Evolutionary conservation across 2,888 invertebrate genomes (phyloP), one percentile per base, ranked within the genome.

Genomic region (Drepana falcataria): DNA sequence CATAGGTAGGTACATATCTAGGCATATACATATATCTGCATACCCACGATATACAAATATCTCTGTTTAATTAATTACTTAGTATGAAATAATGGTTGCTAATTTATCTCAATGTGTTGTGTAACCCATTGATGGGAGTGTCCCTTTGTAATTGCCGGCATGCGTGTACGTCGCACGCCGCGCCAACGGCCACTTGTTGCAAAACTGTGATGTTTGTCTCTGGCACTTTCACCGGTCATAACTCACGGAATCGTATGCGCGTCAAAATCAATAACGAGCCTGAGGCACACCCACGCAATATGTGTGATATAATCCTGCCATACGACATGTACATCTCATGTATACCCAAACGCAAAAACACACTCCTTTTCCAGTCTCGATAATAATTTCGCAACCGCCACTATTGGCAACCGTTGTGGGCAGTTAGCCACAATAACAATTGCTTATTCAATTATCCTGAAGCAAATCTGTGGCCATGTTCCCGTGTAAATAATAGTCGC

Each of bases 211-310:
- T 61, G 64, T 65, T 58, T 60, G 62, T 61, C 55, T 52, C 59
- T 21, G 60, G 58, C 72, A 69, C 84, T 83, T 84, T 84, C 83
- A 77, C 83, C 70, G 61, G 65, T 56, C 68, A 70, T 71, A 74
- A 77, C 71, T 78, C 77, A 80, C 78, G 69, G 67, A 67, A 71
- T 69, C 59, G 71, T 67, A 70, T 60, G 60, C 59, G 77, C 76
- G 71, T 71, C 73, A 76, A 74, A 81, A 79, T 81, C 78, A 81
- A 80, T 79, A 79, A 60, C 56, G 59, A 66, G 59, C 59, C 65
- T 67, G 61, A 57, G 61, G 68, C 69, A 71, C 72, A 61, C 73
- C 75, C 71, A 71, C 62, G 55, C 54, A 55, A 52, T 57, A 47
- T 51, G 33, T 52, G 63, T 79, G 78, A 73, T 70, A 77, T 75